A percentile compares a stretch with the other conserved stretches of the same genome.
Conservation (phyloP, 2,797 vertebrate genomes). For the Tiaroga cobitis region DNA sequence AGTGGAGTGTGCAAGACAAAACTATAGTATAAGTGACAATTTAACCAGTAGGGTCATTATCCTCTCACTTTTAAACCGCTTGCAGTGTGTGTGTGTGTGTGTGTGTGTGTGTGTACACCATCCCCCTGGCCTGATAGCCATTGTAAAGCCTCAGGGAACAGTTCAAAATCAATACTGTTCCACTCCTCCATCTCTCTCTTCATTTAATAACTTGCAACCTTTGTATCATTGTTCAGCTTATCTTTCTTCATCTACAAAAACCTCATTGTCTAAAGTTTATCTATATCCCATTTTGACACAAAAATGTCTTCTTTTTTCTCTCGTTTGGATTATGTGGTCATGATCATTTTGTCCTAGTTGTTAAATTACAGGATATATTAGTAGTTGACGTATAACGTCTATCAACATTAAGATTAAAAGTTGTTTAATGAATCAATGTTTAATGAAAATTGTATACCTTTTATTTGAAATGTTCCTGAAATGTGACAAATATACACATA, state of each 20-base stretch:
- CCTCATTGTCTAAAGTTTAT: conserved; percentile 78
- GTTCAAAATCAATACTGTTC: conserved; percentile 85
- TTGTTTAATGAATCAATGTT: background rate
- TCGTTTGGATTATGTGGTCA: background rate
- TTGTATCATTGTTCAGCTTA: conserved; percentile 83
- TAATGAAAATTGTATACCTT: background rate
- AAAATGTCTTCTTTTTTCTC: background rate
- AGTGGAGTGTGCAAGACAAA: conserved; percentile 77
- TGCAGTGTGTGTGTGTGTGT: conserved; percentile 44
- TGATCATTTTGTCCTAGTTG: background rate
- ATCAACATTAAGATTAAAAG: background rate
- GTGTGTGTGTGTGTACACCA: conserved; percentile 63
- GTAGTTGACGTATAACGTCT: background rate
- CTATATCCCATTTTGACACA: conserved; percentile 67
- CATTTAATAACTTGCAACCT: conserved; percentile 85
- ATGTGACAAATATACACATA: background rate
- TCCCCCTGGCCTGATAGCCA: conserved; percentile 78
- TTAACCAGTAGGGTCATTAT: conserved; percentile 82
- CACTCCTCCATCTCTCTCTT: conserved; percentile 84
- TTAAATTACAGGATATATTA: background rate
- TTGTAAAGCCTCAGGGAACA: conserved; percentile 80
- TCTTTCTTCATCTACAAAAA: conserved; percentile 78
- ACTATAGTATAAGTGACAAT: conserved; percentile 81
- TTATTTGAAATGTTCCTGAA: background rate
- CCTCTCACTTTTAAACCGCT: conserved; percentile 81